These are phyloP conservation scores for Eupristina koningsbergeri DNA, from an alignment of 1,140 invertebrate genomes.

Conservation along the genomic window DNA sequence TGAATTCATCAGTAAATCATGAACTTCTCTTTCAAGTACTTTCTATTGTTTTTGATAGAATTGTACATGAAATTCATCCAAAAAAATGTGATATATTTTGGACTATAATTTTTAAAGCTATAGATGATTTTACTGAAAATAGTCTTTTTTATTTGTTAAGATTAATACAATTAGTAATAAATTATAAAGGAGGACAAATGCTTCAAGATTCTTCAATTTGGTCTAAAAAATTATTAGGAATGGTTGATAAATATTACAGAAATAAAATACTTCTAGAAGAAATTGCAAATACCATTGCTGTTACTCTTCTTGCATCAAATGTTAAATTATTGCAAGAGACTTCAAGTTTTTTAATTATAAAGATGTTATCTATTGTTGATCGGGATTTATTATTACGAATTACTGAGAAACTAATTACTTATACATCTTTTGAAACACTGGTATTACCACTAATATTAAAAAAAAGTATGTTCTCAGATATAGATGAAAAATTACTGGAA, in stretches of 20 bases:
- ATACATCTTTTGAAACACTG: conserved; percentile 82
- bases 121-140: conserved; percentile 58
- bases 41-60: conserved; percentile 76
- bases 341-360: conserved; percentile 78
- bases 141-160: conserved; percentile 72
- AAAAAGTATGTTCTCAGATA: conserved; percentile 74
- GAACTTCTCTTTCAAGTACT: conserved; percentile 78
- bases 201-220: conserved; percentile 75
- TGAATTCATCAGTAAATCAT: conserved; percentile 73
- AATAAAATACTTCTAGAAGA: conserved; percentile 73
- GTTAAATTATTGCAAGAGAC: conserved; percentile 80
- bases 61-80: conserved; percentile 75
- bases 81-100: conserved; percentile 78
- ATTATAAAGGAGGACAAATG: conserved; percentile 78
- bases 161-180: conserved; percentile 76
- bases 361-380: conserved; percentile 75
- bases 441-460: conserved; percentile 81
- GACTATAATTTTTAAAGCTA: conserved; percentile 66
- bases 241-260: conserved; percentile 64
- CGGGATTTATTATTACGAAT: conserved; percentile 76
- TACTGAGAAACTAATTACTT: conserved; percentile 78
- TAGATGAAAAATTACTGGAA: conserved; percentile 75
- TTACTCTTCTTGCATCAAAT: conserved; percentile 77
- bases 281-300: conserved; percentile 74
- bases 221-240: conserved; percentile 73